phyloP scores from a whole-genome alignment of 2,113 vertebrate species.

The Chloropsis hardwickii region DNA sequence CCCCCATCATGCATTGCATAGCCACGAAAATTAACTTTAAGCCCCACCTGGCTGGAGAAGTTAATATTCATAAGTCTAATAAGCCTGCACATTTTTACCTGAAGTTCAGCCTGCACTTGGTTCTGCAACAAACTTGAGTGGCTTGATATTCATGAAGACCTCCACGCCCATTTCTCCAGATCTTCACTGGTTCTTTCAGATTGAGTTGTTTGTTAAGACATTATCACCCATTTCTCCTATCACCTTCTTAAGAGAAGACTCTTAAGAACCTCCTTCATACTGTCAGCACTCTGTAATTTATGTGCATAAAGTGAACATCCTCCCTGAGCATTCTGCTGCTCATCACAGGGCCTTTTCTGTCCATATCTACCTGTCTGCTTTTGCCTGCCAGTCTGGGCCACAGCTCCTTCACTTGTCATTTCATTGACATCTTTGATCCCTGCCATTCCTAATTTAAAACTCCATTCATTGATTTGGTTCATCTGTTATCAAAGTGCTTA shows the following conservation, averaged over 20 bases:
- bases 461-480: not conserved
- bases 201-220: not conserved
- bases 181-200: not conserved
- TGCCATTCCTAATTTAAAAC: not conserved
- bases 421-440: not conserved
- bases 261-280: not conserved
- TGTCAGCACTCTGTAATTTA: not conserved
- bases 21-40: not conserved
- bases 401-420: not conserved
- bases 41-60: not conserved
- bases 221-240: not conserved
- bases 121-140: rapidly evolving
- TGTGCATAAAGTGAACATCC: not conserved
- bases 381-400: not conserved
- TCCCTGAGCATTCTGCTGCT: not conserved
- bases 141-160: not conserved
- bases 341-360: not conserved
- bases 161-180: not conserved
- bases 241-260: not conserved
- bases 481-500: not conserved
- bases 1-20: no score
- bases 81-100: not conserved
- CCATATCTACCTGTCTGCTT: not conserved
- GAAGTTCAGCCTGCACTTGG: not conserved
- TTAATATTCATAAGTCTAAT: not conserved